Evolutionary conservation across 2,888 invertebrate species (phyloP).

Genomic region (Ophonus ardosiacus): DNA sequence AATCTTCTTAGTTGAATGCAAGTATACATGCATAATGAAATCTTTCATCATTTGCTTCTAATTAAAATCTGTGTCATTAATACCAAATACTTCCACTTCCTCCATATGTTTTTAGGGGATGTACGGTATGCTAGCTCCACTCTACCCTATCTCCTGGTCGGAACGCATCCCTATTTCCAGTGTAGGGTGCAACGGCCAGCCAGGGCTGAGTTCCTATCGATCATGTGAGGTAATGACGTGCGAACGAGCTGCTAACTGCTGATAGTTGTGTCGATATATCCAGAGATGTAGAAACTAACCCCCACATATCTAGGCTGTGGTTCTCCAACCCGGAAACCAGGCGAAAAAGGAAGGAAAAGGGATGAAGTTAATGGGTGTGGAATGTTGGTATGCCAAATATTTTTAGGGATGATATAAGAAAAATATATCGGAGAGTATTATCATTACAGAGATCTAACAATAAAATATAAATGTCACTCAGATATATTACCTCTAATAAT

Average conservation of each 20-base stretch:
- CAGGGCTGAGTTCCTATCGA: conserved; percentile 16
- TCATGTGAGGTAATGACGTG: conserved; percentile 44
- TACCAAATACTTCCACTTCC: not conserved
- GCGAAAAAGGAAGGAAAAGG: not conserved
- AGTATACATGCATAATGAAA: too few relatives aligned
- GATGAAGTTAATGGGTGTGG: not conserved
- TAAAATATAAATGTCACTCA: too few relatives aligned
- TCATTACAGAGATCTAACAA: too few relatives aligned
- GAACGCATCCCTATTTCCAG: not conserved
- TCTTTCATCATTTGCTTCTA: too few relatives aligned
- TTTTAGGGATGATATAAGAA: too few relatives aligned
- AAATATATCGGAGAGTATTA: too few relatives aligned
- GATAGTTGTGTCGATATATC: conserved; percentile 18
- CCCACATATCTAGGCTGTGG: not conserved
- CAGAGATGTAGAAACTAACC: not conserved
- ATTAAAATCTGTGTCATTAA: too few relatives aligned
- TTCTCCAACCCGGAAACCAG: not conserved
- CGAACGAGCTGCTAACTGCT: conserved; percentile 36
- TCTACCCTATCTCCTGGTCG: conserved; percentile 18
- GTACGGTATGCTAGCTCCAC: not conserved
- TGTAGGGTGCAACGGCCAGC: conserved; percentile 7
- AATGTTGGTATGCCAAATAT: not conserved
- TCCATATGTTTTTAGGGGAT: not conserved
- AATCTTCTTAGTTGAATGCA: too few relatives aligned
- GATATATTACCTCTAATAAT: too few relatives aligned